Evolutionary conservation across 2,888 invertebrate genomes (phyloP).

Genomic region (Pimpla rufipes): DNA sequence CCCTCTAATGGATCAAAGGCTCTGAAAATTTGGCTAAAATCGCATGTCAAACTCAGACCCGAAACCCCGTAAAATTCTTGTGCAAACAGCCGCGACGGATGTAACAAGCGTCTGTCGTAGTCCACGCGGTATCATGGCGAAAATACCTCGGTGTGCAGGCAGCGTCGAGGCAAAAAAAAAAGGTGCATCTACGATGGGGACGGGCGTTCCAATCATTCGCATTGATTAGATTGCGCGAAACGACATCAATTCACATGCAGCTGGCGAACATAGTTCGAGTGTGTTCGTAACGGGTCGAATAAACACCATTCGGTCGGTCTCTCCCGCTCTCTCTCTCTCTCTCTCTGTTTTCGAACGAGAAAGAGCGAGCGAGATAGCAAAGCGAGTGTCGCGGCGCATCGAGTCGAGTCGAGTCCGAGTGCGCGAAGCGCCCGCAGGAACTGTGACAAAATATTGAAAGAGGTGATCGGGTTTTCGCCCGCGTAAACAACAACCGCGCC

Average conservation of each 20-base stretch:
- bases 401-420: background rate
- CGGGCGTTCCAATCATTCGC: slow-evolving; percentile 6
- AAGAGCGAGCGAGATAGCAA: slow-evolving; percentile 4
- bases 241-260: slow-evolving; percentile 39
- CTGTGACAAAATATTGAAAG: slow-evolving; percentile 58
- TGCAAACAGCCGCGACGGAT: too few relatives aligned
- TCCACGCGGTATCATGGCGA: background rate
- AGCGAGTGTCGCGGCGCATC: background rate
- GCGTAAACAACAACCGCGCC: slow-evolving; percentile 35
- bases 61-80: too few relatives aligned
- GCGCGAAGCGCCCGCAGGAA: background rate
- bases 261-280: slow-evolving; percentile 13
- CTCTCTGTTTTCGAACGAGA: slow-evolving; percentile 36
- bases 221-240: slow-evolving; percentile 48
- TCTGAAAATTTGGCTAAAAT: too few relatives aligned
- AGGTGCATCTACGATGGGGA: slow-evolving; percentile 4
- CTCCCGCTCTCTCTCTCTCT: too few relatives aligned
- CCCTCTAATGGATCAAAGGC: too few relatives aligned
- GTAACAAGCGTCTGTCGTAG: background rate
- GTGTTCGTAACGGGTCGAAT: slow-evolving; percentile 27
- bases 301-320: slow-evolving; percentile 14
- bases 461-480: slow-evolving; percentile 49
- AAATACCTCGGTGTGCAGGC: background rate
- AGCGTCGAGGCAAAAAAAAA: slow-evolving; percentile 11
- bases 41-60: too few relatives aligned